Evolutionary conservation across 2,888 invertebrate genomes (phyloP).

Genomic region (Napeogenes inachia): DNA sequence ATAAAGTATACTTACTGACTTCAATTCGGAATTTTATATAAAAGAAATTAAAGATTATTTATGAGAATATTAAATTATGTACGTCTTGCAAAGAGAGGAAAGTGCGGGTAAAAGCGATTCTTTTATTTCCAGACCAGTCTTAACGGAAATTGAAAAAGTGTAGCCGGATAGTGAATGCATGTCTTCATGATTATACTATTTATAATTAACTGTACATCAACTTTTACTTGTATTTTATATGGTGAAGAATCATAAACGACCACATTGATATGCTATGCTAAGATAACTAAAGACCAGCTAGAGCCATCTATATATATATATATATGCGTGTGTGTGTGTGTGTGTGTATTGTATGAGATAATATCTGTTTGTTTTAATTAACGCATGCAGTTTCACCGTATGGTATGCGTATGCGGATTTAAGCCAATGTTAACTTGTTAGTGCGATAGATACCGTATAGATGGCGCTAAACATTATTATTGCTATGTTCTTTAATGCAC

Average conservation of each 20-base stretch:
- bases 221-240: background rate
- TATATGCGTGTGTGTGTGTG: too few species aligned
- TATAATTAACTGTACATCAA: background rate
- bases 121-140: conserved; percentile 31
- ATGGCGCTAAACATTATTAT: conserved; percentile 25
- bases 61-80: too few species aligned
- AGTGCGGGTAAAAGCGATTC: conserved; percentile 55
- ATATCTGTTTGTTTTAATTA: too few species aligned
- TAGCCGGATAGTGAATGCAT: conserved; percentile 42
- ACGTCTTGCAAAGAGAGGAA: conserved; percentile 26
- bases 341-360: too few species aligned
- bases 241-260: too few species aligned
- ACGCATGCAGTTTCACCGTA: too few species aligned
- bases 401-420: conserved; percentile 11
- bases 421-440: conserved; percentile 16
- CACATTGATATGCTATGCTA: too few species aligned
- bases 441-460: conserved; percentile 20
- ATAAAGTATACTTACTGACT: too few species aligned
- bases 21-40: too few species aligned
- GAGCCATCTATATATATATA: too few species aligned
- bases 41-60: too few species aligned
- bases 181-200: conserved; percentile 9
- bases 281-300: too few species aligned
- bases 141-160: conserved; percentile 57
- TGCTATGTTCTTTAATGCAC: background rate